Evolutionary conservation across 2,888 invertebrate species (phyloP).

Genomic region (Nymphalis polychloros): DNA sequence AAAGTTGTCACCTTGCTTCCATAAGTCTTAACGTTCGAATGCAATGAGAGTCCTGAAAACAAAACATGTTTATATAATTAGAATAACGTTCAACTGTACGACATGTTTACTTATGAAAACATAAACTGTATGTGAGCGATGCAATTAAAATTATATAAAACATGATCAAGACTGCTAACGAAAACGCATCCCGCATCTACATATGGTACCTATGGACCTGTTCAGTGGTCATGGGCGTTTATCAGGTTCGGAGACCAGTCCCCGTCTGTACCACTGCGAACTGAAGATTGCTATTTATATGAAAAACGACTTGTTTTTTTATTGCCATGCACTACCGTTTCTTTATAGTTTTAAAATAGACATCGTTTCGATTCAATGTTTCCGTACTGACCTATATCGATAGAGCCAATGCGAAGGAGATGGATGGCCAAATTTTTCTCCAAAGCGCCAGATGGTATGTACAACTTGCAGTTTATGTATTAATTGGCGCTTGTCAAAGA

Average conservation of each 20-base stretch:
- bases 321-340: conserved; percentile 33
- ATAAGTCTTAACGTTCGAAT: conserved; percentile 45
- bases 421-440: conserved; percentile 51
- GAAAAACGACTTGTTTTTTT: conserved; percentile 31
- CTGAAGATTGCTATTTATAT: conserved; percentile 26
- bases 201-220: conserved; percentile 6
- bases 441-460: conserved; percentile 15
- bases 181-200: conserved; percentile 3
- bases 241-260: conserved; percentile 15
- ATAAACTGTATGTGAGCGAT: neutral
- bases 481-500: neutral
- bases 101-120: neutral
- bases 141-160: conserved; percentile 1
- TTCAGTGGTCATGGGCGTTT: conserved; percentile 14
- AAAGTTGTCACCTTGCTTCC: conserved; percentile 54
- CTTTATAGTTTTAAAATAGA: conserved; percentile 49
- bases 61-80: neutral
- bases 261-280: conserved; percentile 16
- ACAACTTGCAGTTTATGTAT: neutral
- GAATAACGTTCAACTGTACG: neutral
- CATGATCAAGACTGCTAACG: neutral
- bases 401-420: conserved; percentile 60
- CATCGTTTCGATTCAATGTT: conserved; percentile 50
- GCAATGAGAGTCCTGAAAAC: conserved; percentile 27
- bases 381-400: conserved; percentile 67